Evolutionary conservation across 2,888 invertebrate genomes (phyloP), one percentile per base, ranked within the genome.

Genomic region (Nowickia ferox): DNA sequence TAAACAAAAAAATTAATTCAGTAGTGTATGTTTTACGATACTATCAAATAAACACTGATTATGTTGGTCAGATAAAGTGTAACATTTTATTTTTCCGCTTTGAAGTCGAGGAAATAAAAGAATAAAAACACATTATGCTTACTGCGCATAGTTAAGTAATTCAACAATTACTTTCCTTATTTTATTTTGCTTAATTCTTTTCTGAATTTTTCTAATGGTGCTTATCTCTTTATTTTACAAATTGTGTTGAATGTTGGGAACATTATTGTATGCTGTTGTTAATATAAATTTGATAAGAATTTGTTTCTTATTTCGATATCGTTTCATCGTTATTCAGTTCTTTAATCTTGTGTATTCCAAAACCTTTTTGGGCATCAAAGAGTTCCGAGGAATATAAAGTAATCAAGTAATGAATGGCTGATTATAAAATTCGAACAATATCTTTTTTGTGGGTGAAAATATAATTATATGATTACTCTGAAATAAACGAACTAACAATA

Each of bases 1-100:
- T 6, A n/a, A 48, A 15, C 0, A 15, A 15, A 48, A 15, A 30
- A 1, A 19, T 15, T 1, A 22, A 11, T 19, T 9, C 4, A 19
- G 71, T 57, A 71, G 48, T 53, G 53, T 65, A 68, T 84, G 80
- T 79, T 79, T 76, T 83, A 69, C 61, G 88, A 88, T 88, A 87
- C 87, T 87, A 88, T 89, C 88, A 87, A 87, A 88, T 86, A 86
- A 86, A 88, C 87, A 87, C 88, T 87, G 91, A 90, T 91, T 87
- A 90, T 90, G 91, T 80, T 88, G 87, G 77, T 84, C 77, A 88
- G 89, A 90, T 90, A 84, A 84, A 59, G 79, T 57, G 30, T 30
- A 30, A 30, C 30, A 30, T 6, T 6, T 30, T 69, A 71, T 68
- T 74, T 80, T 76, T 30, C 80, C 76, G 80, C 77, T 76, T 82